phyloP scores from a whole-genome alignment of 2,888 invertebrate genomes.

The Platerodrilus igneus region DNA sequence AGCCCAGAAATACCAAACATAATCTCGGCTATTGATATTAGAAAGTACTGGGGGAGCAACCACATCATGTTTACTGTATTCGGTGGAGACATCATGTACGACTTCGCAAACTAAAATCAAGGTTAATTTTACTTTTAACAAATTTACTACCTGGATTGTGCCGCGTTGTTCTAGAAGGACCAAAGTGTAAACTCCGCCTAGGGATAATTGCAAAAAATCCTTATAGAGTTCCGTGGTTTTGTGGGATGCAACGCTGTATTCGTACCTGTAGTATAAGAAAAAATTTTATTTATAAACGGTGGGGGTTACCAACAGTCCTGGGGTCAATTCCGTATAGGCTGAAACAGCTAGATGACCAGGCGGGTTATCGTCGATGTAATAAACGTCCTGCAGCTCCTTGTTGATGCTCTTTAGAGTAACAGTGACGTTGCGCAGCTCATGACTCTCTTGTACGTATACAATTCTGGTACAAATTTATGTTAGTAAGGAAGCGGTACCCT shows the following conservation, averaged over 20 bases:
- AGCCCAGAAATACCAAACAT: slow-evolving; percentile 80
- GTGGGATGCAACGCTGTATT: slow-evolving; percentile 34
- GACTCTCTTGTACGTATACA: slow-evolving; percentile 40
- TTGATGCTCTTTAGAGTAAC: slow-evolving; percentile 39
- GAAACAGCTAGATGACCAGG: slow-evolving; percentile 54
- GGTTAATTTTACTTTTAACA: not conserved
- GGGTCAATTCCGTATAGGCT: slow-evolving; percentile 56
- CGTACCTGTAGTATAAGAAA: slow-evolving; percentile 35
- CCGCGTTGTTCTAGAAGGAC: slow-evolving; percentile 45
- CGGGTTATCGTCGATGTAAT: slow-evolving; percentile 52
- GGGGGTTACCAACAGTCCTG: slow-evolving; percentile 50
- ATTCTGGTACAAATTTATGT: no score
- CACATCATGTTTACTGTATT: slow-evolving; percentile 66
- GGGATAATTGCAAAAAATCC: slow-evolving; percentile 36
- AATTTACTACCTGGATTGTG: slow-evolving; percentile 45
- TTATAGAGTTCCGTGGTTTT: slow-evolving; percentile 29
- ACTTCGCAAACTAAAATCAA: slow-evolving; percentile 48
- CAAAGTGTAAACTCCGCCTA: slow-evolving; percentile 57
- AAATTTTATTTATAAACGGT: slow-evolving; percentile 14
- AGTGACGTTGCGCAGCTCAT: slow-evolving; percentile 39
- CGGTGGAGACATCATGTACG: slow-evolving; percentile 59
- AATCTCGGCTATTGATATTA: slow-evolving; percentile 76
- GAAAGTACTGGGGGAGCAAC: slow-evolving; percentile 75
- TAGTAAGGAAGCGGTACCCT: no score
- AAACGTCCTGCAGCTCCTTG: slow-evolving; percentile 50